Conservation (phyloP, 2,797 vertebrate genomes). For the Sarcophilus harrisii region DNA sequence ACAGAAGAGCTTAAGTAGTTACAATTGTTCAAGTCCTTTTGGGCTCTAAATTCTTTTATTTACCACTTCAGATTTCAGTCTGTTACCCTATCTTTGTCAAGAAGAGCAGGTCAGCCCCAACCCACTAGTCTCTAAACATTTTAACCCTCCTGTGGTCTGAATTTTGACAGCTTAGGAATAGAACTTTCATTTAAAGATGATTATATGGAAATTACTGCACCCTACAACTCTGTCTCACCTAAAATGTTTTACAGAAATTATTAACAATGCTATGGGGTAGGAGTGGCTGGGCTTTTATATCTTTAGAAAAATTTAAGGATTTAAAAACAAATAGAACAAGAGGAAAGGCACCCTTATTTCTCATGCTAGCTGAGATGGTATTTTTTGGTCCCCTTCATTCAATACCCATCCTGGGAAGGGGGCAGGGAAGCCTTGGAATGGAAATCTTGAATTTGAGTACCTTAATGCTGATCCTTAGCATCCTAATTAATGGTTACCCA, state of each 20-base stretch:
- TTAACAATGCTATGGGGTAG: background rate
- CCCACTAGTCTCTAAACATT: background rate
- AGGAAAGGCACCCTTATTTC: slow-evolving; percentile 12
- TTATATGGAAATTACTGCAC: background rate
- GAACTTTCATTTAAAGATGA: background rate
- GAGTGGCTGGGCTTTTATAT: background rate
- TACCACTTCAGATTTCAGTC: background rate
- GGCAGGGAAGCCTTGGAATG: slow-evolving; percentile 47
- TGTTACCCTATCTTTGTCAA: background rate
- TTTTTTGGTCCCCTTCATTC: slow-evolving; percentile 58
- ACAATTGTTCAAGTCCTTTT: background rate
- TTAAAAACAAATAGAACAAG: background rate
- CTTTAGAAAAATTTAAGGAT: background rate
- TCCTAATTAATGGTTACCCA: slow-evolving; percentile 72
- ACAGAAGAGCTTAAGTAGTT: background rate
- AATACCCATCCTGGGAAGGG: slow-evolving; percentile 56
- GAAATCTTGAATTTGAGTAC: slow-evolving; percentile 41
- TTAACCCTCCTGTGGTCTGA: background rate
- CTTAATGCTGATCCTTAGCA: slow-evolving; percentile 61
- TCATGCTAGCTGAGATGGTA: slow-evolving; percentile 52
- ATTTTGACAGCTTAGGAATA: background rate
- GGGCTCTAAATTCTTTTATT: background rate
- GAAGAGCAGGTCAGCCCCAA: background rate
- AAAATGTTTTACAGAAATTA: background rate
- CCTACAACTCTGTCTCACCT: background rate